Percentiles rank a stretch among this genome's conserved stretches.
phyloP scores from a whole-genome alignment of 2,888 invertebrate genomes.

The Diplolepis rosae region DNA sequence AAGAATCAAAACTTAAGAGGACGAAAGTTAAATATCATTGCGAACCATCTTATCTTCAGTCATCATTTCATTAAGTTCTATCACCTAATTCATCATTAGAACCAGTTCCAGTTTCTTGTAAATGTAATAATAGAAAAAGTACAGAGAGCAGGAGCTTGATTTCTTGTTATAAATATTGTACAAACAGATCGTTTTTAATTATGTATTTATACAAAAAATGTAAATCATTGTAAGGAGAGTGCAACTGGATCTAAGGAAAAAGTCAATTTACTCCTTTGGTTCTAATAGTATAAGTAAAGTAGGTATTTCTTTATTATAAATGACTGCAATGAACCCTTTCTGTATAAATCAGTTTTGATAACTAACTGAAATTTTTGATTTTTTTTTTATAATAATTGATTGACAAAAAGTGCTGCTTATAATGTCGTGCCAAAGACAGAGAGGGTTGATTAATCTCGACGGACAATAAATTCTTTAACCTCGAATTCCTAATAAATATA shows the following conservation, averaged over 20 bases:
- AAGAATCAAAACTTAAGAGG: neutral
- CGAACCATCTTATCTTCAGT: neutral
- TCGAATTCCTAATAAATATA: neutral
- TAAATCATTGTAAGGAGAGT: neutral
- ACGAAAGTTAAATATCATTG: neutral
- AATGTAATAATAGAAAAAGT: neutral
- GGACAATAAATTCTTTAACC: neutral
- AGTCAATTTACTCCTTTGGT: neutral
- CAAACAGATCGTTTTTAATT: constrained; percentile 11
- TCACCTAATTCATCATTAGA: neutral
- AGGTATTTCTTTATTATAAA: constrained; percentile 1
- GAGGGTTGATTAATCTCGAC: constrained; percentile 15
- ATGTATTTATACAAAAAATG: neutral
- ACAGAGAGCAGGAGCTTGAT: neutral
- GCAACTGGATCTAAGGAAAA: neutral
- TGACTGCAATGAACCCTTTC: constrained; percentile 10
- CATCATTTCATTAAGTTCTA: constrained; percentile 1
- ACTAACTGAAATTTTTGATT: neutral
- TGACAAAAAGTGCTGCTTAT: constrained; percentile 7
- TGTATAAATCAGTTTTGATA: neutral
- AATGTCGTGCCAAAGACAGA: constrained; percentile 26
- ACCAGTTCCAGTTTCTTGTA: neutral
- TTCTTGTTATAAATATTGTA: constrained; percentile 16
- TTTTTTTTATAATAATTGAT: neutral
- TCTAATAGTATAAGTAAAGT: neutral